Base-by-base conservation (phyloP, 2,888 invertebrate species). In the Plebejus anna region DNA sequence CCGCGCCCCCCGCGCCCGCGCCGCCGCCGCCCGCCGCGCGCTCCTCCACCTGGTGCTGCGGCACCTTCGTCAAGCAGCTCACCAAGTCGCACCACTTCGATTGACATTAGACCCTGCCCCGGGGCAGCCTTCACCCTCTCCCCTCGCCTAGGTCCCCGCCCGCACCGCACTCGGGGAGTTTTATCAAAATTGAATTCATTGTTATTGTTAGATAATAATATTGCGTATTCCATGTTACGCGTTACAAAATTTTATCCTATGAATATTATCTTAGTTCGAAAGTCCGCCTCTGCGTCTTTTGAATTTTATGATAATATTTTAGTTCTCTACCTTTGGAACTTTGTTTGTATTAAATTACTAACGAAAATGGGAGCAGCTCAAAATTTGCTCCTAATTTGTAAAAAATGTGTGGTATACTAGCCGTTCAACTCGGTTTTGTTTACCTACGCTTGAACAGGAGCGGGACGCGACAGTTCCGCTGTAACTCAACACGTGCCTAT, bases 1-100 rank as follows among this genome's bases (percentile, higher is more conserved):
- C n/a, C n/a, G n/a, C n/a, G n/a, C n/a, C n/a, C n/a, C n/a, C n/a
- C n/a, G 87, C 82, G 47, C 91, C 91, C 82, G 76, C 81, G 66
- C 86, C 82, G 78, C 87, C 82, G 47, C 87, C 82, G 47, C 91
- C 91, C 83, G 94, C 95, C 77, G 94, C 95, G 70, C 94, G 96
- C 82, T 95, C 96, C 78, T 95, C 96, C 81, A 96, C 96, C 47
- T 97, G 97, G 97, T 97, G 97, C 89, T 97, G 97, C 89, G 97
- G 96, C 87, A 95, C 96, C 82, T 96, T 97, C 91, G 96, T 97
- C 87, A 96, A 96, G 89, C 96, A 97, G 83, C 95, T 97, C 91
- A 95, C 96, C 83, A 96, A 96, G 90, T 96, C 96, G 76, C 96
- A 97, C 87, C 96, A 96, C 87, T 95, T 96, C 91, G 96, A 96